Base-by-base conservation (phyloP, 2,888 invertebrate genomes). In the Tetragonula carbonaria region DNA sequence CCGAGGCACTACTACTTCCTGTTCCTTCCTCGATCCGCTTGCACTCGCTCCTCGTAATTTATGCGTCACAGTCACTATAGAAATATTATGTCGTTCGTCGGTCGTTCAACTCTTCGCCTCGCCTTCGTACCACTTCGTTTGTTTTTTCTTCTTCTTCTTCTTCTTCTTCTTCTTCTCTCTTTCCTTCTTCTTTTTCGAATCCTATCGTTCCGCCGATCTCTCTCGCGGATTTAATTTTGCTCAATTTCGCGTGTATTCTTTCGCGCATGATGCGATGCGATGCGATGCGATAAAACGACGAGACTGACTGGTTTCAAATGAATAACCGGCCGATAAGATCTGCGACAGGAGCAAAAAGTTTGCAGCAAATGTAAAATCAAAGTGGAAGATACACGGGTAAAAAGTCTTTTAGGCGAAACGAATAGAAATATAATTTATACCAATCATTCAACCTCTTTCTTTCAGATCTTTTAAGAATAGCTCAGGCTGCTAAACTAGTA, bases 21-120 rank as follows among this genome's bases (percentile, higher is more conserved):
- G 82, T 89, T 89, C 88, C 90, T 87, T 80, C 81, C 82, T 62
- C 78, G 70, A 45, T 14, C 73, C 80, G 63, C 57, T 66, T 45
- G 72, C 71, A 45, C 62, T 33, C 68, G 79, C 71, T 51, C 63
- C 65, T 72, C 75, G 71, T 75, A 68, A 85, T 85, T 84, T 84
- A 85, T 85, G 85, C 84, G 85, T 70, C 79, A 62, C 84, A 70
- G 73, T 21, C 55, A 50, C 63, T 62, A 78, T 73, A 75, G 78
- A 84, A 84, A 75, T 84, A 84, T 85, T 85, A 85, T 84, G 73
- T 63, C 78, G 78, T 68, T 75, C 78, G 67, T 23, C 18, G 85
- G 80, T 85, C 85, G 80, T 80, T 78, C 80, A 80, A 74, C 85
- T 71, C 14, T n/a, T 38, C 45, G 18, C 23, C 65, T 74, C 53